Conservation (phyloP, 2,888 invertebrate genomes). For the Sinodicranocentrus sp. region DNA sequence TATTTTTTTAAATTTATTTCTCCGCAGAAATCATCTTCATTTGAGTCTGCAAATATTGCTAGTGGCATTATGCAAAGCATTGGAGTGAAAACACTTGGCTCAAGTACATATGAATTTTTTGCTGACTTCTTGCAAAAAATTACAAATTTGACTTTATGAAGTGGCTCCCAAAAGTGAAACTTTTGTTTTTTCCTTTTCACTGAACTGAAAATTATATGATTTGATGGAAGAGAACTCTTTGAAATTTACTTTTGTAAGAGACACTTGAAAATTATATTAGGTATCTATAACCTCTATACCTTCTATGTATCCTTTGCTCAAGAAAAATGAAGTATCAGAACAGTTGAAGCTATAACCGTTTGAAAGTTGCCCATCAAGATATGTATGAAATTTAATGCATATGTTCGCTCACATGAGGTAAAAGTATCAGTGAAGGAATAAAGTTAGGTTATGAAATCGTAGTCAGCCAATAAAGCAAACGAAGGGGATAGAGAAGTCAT, state of each 20-base stretch:
- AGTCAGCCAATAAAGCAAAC: background rate
- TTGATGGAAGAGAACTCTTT: too few species aligned
- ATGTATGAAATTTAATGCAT: background rate
- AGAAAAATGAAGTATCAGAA: constrained; percentile 11
- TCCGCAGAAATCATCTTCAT: too few species aligned
- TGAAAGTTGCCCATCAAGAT: constrained; percentile 17
- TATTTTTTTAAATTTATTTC: too few species aligned
- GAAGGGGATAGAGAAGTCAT: constrained; percentile 11
- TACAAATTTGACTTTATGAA: too few species aligned
- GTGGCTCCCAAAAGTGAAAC: background rate
- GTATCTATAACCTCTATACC: too few species aligned
- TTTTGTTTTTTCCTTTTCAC: background rate
- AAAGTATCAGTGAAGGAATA: constrained; percentile 6
- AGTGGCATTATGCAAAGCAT: too few species aligned
- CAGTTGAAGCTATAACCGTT: constrained; percentile 24
- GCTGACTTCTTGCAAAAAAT: too few species aligned
- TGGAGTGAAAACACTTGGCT: too few species aligned
- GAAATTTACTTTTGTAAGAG: too few species aligned
- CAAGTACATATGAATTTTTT: too few species aligned
- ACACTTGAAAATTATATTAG: background rate
- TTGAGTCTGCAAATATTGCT: too few species aligned
- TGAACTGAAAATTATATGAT: constrained; percentile 5
- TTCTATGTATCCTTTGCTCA: constrained; percentile 9
- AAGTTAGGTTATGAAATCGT: background rate
- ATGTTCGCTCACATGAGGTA: constrained; percentile 6